Evolutionary conservation across 2,113 vertebrate genomes (phyloP).

Genomic region (Chaetorhynchus papuensis): DNA sequence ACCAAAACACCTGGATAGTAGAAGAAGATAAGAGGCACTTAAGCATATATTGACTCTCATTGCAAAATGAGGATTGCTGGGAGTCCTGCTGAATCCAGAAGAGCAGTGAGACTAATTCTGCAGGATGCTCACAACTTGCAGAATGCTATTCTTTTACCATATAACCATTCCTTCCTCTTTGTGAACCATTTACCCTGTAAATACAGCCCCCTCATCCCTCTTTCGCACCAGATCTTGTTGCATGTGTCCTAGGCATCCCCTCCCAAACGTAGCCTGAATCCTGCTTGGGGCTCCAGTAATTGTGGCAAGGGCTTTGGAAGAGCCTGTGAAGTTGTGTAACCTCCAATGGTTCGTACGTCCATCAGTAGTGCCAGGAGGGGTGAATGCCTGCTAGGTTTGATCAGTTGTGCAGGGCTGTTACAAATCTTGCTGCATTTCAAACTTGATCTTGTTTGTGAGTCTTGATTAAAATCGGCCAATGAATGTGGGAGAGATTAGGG

Average conservation of each 20-base stretch:
- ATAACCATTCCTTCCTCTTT: background rate
- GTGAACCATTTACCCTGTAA: background rate
- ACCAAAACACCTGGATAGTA: background rate
- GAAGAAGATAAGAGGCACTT: background rate
- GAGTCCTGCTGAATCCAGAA: background rate
- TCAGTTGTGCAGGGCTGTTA: background rate
- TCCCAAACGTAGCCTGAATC: fast-evolving
- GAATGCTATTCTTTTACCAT: background rate
- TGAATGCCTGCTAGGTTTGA: background rate
- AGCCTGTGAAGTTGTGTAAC: background rate
- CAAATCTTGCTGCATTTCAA: background rate
- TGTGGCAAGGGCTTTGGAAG: fast-evolving
- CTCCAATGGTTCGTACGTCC: background rate
- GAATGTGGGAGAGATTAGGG: background rate
- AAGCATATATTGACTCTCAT: background rate
- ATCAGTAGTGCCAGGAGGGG: background rate
- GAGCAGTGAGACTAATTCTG: background rate
- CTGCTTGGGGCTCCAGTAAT: background rate
- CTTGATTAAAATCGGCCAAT: background rate
- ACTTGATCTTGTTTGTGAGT: background rate
- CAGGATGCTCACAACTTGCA: background rate
- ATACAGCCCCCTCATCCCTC: background rate
- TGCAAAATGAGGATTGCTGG: background rate
- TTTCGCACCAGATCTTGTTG: background rate
- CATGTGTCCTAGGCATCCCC: background rate